Base-by-base conservation (phyloP, 2,113 vertebrate species). In the cattle (Bos taurus) region DNA sequence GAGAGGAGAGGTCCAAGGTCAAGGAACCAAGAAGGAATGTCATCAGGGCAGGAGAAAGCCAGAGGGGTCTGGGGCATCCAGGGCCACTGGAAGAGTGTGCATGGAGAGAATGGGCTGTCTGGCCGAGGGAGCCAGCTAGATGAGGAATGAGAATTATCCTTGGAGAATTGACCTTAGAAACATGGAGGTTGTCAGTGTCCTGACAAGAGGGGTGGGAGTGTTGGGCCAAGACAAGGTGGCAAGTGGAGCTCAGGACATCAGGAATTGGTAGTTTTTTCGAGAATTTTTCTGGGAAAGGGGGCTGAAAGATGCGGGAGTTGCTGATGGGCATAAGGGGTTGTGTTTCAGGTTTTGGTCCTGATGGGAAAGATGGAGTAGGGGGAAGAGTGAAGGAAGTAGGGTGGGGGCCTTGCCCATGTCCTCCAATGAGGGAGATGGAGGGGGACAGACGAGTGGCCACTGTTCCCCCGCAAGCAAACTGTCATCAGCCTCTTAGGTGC, bases 201-300 rank as follows among this genome's bases (percentile, higher is more conserved):
- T 19, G 15, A 11, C 16, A 5, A 16, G 84, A 17, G 0, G 43
- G 33, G 5, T 14, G 25, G 67, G 46, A 1, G 50, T 0, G 6
- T 3, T 5, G 15, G 36, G 30, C 56, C 15, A 48, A 28, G 74
- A 30, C 19, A 16, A 33, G 25, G 52, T 33, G 26, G 40, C 43
- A 48, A 8, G 56, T 46, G 6, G 33, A 52, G 13, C n/a, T 40
- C 8, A 30, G 50, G 62, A 21, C 30, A 48, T 43, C 81, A 46
- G 2, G 30, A 9, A 23, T 43, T 2, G 11, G 13, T 78, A 5
- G 23, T 43, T 46, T 6, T 77, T 78, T 78, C 0, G 16, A 36
- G 54, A 93, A 30, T 78, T 50, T 60, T 93, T 30, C 62, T 56
- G 9, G 46, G 52, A 93, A 77, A 30, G 36, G 23, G 21, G 5